Base-by-base conservation (phyloP, 2,113 vertebrate genomes). In the Rattus rattus region DNA sequence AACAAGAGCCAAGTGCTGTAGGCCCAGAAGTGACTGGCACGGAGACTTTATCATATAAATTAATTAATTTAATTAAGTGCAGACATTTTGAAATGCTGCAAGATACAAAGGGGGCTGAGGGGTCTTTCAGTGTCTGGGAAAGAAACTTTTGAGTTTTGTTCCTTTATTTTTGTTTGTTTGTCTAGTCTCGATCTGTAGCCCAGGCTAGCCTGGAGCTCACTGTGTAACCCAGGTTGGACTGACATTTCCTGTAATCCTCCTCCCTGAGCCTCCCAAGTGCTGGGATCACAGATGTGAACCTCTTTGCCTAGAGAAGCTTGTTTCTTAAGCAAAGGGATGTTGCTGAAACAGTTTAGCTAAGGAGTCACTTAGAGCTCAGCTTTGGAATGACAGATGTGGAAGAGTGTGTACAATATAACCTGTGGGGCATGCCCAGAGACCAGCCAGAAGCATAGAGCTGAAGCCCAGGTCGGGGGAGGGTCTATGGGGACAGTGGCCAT, bases 401-500 rank as follows among this genome's bases (percentile, higher is more conserved):
- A 69, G 65, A n/a, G 65, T 39, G 1, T 72, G 22, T 22, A 2
- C 13, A 20, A 16, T 19, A 7, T 61, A 16, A 92, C 24, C 0
- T 2, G 1, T 22, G 30, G 43, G 30, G 39, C 39, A 22, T 81
- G 52, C 4, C 56, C 49, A 8, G 73, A 52, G 4, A 9, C 36
- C 43, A 33, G 14, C 22, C 43, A 47, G 33, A 56, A 26, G 33
- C 90, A 70, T 2, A n/a, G 0, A 20, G 7, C 56, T 11, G 2
- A 6, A 30, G 49, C 36, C 52, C 28, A 49, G 56, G 5, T 65
- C 49, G 56, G 47, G 22, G 67, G 49, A 65, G 33, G 47, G 20
- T n/a, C 1, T 22, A 19, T 4, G 17, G 1, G 26, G 22, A 24
- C 1, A 9, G 56, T 43, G 49, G 30, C 9, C 17, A 1, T 3